Percentiles rank a stretch among this genome's conserved stretches.
phyloP scores from a whole-genome alignment of 2,797 vertebrate species.

The Loris lydekkerianus region DNA sequence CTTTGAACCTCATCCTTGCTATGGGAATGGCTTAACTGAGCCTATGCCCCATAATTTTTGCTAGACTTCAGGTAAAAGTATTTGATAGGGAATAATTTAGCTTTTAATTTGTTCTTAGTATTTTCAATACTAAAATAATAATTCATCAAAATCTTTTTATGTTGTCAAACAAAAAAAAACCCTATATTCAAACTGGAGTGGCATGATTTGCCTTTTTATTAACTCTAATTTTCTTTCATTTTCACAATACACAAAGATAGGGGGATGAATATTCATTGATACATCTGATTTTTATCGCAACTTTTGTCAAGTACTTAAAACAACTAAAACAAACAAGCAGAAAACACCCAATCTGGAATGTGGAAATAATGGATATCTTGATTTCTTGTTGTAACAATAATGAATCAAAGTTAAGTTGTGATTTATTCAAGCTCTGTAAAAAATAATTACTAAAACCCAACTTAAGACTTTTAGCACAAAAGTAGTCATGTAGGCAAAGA shows the following conservation, averaged over 20 bases:
- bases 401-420: neutral
- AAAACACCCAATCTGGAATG: neutral
- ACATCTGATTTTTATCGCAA: neutral
- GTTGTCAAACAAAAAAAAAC: constrained; percentile 29
- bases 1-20: neutral
- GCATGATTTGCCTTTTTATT: neutral
- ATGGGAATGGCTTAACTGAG: neutral
- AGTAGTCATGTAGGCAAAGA: neutral
- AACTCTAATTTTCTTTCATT: neutral
- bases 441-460: neutral
- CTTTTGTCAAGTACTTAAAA: constrained; percentile 36
- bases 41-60: neutral
- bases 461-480: neutral
- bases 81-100: neutral
- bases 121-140: constrained; percentile 36
- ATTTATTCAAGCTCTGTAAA: constrained; percentile 27
- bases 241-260: neutral
- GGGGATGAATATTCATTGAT: neutral
- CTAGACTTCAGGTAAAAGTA: neutral
- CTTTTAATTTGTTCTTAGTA: constrained; percentile 20
- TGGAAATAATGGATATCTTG: neutral
- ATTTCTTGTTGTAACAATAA: neutral
- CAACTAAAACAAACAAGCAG: neutral
- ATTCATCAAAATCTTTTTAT: neutral
- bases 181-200: constrained; percentile 10